phyloP scores from a whole-genome alignment of 2,888 invertebrate species.

The Oxyscelio sp. region DNA sequence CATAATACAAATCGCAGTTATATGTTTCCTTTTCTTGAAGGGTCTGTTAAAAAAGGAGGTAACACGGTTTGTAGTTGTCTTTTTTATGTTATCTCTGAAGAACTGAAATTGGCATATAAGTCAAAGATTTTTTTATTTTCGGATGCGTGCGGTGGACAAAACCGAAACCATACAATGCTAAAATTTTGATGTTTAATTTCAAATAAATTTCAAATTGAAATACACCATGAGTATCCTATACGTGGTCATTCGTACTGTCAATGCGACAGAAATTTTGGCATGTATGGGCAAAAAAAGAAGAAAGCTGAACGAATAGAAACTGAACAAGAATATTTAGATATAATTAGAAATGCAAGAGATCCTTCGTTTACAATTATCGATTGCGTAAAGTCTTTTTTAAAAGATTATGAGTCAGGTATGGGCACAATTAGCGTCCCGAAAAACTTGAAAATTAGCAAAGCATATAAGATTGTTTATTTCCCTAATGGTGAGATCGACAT shows the following conservation, averaged over 20 bases:
- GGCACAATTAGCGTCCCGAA: too few relatives aligned
- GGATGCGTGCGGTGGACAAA: conserved; percentile 37
- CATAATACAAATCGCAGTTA: conserved; percentile 48
- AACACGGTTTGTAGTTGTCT: conserved; percentile 44
- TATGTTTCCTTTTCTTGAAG: conserved; percentile 59
- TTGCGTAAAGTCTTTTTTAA: too few relatives aligned
- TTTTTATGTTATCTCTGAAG: conserved; percentile 25
- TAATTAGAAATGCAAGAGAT: not conserved
- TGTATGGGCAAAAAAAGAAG: conserved; percentile 7
- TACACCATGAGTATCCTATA: conserved; percentile 13
- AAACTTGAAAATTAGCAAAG: too few relatives aligned
- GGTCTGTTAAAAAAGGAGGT: conserved; percentile 45
- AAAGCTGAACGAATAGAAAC: conserved; percentile 15
- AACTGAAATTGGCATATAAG: not conserved
- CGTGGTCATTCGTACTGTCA: conserved; percentile 22
- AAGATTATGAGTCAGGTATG: too few relatives aligned
- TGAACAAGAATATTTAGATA: not conserved
- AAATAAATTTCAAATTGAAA: conserved; percentile 3
- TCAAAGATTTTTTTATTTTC: conserved; percentile 40
- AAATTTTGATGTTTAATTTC: not conserved
- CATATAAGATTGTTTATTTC: too few relatives aligned
- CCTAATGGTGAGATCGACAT: too few relatives aligned
- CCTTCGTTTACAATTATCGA: not conserved
- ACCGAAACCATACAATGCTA: conserved; percentile 10
- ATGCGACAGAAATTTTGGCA: conserved; percentile 6